Evolutionary conservation across 2,113 vertebrate genomes (phyloP), one percentile per base, ranked within the genome.

Genomic region (Passer domesticus): DNA sequence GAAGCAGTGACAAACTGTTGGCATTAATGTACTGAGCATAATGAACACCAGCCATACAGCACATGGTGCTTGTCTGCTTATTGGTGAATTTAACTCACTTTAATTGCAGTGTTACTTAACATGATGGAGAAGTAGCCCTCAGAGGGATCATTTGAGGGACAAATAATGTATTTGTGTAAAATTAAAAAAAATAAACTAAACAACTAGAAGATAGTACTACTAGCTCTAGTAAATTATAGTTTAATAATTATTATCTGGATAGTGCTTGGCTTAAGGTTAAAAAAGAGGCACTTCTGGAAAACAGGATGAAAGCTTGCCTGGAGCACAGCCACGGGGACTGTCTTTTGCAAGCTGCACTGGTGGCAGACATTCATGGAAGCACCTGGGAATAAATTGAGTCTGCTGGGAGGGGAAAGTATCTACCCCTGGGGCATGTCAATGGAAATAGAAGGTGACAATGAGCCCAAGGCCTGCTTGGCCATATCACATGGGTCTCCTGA

Each of bases 331-430:
- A 14, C 6, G 2, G 88, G 93, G 95, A 70, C 83, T 64, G 90
- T 74, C 97, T 97, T 97, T 95, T 96, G 97, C 95, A 95, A 82
- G 95, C 88, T 94, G 95, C 95, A 97, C 98, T 97, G 97, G 92
- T 90, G 89, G 98, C 89, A 95, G 76, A 94, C 96, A 92, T 92
- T 91, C 91, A 96, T 96, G 55, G 88, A 97, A 98, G 95, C 98
- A 99, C 98, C 98, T 99, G 98, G 98, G 98, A 98, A 98, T 97
- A 97, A 97, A 97, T 49, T 37, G 90, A 95, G 91, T 92, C 90
- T 96, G 95, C 79, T 75, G 75, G 96, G 90, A 95, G 97, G 94
- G 88, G 94, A 95, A 96, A 95, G 95, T 63, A 89, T 93, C 96
- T 92, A 76, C 97, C 98, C 98, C 91, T 47, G n/a, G 98, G 98